Evolutionary conservation across 2,797 vertebrate genomes (phyloP).

Genomic region (Geotrypetes seraphini): DNA sequence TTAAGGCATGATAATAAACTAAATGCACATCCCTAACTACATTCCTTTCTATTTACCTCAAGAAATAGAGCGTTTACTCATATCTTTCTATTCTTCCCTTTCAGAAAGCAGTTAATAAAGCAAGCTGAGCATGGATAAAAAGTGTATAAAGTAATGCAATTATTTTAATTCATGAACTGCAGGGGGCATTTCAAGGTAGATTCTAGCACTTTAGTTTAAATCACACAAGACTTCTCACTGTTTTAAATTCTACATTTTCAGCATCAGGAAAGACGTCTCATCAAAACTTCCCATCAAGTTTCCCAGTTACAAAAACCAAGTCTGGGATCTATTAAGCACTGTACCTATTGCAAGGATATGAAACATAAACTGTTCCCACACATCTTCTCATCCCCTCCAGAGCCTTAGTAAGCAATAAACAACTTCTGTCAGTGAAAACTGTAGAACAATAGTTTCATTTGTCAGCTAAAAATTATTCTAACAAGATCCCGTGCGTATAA

Average conservation of each 20-base stretch:
- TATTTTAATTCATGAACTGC: slow-evolving; percentile 20
- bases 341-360: slow-evolving; percentile 23
- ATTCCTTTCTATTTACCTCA: too few relatives aligned
- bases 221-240: slow-evolving; percentile 7
- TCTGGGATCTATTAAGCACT: slow-evolving; percentile 25
- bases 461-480: slow-evolving; percentile 15
- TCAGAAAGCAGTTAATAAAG: slow-evolving; percentile 24
- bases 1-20: too few relatives aligned
- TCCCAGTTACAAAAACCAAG: slow-evolving; percentile 13
- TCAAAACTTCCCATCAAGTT: slow-evolving; percentile 29
- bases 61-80: too few relatives aligned
- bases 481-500: slow-evolving; percentile 4
- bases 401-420: slow-evolving; percentile 27
- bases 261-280: too few relatives aligned
- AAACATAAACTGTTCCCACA: slow-evolving; percentile 21
- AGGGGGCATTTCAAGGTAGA: slow-evolving; percentile 14
- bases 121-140: slow-evolving; percentile 20
- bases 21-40: too few relatives aligned
- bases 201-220: slow-evolving; percentile 21
- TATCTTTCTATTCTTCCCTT: slow-evolving; percentile 12
- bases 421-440: slow-evolving; percentile 3
- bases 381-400: slow-evolving; percentile 14
- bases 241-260: slow-evolving; percentile 23
- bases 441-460: slow-evolving; percentile 19
- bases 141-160: slow-evolving; percentile 32